A percentile compares a stretch with the other conserved stretches of the same genome.
Evolutionary conservation across 2,797 vertebrate species (phyloP).

Genomic region (Mallotus villosus): DNA sequence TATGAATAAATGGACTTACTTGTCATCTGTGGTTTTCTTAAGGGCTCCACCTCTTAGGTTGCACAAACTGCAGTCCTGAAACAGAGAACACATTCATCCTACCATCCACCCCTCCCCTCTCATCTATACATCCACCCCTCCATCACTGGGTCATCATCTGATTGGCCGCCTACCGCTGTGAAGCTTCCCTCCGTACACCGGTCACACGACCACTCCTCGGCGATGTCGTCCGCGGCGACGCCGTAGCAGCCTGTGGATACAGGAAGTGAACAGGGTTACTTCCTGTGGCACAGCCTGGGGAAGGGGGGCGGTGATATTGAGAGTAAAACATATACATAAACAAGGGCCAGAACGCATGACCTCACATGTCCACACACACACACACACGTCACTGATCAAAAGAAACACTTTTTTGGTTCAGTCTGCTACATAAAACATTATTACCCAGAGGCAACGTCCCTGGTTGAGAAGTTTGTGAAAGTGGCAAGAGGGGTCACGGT

Average conservation of each 20-base stretch:
- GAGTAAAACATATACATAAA: not conserved
- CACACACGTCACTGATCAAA: not conserved
- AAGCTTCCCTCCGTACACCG: constrained; percentile 84
- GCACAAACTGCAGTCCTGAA: constrained; percentile 93
- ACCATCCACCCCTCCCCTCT: not conserved
- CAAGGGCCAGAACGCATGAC: not conserved
- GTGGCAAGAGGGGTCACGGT: not conserved
- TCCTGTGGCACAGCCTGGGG: too few relatives aligned
- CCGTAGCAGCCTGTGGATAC: constrained; percentile 89
- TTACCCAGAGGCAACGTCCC: not conserved
- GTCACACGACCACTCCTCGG: constrained; percentile 87
- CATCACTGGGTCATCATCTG: not conserved
- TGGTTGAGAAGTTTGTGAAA: not conserved
- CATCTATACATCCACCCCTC: too few relatives aligned
- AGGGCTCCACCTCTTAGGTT: constrained; percentile 97
- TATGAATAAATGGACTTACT: constrained; percentile 73
- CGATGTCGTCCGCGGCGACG: constrained; percentile 79
- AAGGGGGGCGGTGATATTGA: too few relatives aligned
- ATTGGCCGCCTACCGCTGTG: constrained; percentile 82
- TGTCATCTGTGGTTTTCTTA: constrained; percentile 90
- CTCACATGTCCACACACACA: not conserved
- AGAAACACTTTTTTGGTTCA: not conserved
- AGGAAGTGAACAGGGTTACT: not conserved
- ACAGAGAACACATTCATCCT: constrained; percentile 17
- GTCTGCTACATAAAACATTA: too few relatives aligned